phyloP scores from a whole-genome alignment of 2,797 vertebrate species.

The Tangara arthus region DNA sequence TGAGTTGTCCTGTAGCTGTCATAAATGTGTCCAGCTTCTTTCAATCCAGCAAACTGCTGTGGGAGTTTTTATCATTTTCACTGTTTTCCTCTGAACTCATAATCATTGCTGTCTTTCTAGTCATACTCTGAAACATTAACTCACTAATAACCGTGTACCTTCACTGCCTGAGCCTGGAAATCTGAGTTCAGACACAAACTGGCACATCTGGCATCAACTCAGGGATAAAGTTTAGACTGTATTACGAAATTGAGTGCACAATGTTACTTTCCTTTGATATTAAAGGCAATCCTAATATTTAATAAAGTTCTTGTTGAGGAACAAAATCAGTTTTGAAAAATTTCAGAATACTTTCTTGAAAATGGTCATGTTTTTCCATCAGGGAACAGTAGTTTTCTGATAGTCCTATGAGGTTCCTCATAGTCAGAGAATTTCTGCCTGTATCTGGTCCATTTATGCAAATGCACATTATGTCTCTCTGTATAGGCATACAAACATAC shows the following conservation, averaged over 20 bases:
- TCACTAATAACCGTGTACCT: background rate
- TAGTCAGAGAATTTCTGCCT: background rate
- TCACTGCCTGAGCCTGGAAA: background rate
- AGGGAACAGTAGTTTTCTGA: background rate
- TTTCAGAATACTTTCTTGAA: background rate
- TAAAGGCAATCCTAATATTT: background rate
- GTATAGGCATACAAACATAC: accelerated
- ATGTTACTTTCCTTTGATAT: background rate
- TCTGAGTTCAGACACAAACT: background rate
- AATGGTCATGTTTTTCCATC: background rate
- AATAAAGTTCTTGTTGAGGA: background rate
- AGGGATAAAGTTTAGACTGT: background rate
- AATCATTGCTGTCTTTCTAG: background rate
- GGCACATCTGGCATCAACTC: background rate
- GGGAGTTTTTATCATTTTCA: background rate
- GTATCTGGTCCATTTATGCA: background rate
- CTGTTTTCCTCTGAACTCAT: background rate
- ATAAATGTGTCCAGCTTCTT: background rate
- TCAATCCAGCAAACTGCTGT: background rate
- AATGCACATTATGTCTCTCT: accelerated
- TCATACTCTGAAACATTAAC: background rate
- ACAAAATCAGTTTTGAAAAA: background rate
- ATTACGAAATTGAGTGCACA: background rate
- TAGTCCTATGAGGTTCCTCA: background rate
- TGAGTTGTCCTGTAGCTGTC: background rate